These are phyloP conservation scores for Callinectes sapidus DNA, from an alignment of 2,888 invertebrate species.

Conservation along the genomic window DNA sequence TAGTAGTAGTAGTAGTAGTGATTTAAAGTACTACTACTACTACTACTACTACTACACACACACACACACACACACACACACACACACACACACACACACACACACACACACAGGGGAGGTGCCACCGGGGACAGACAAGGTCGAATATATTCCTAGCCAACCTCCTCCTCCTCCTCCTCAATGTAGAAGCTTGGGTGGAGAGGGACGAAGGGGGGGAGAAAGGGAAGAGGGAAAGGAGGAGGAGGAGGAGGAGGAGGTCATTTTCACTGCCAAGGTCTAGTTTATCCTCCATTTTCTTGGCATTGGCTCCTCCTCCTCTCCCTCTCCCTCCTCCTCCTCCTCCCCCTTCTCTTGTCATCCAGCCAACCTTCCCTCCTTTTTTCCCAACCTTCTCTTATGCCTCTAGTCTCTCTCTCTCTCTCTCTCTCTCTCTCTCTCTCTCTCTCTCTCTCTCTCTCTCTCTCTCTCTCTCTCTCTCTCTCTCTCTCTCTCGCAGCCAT, in stretches of 20 bases:
- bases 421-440: conserved; percentile 25
- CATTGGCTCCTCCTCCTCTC: not conserved
- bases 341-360: not conserved
- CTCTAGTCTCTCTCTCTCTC: conserved; percentile 41
- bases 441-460: conserved; percentile 25
- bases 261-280: conserved; percentile 18
- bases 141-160: conserved; percentile 4
- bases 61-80: not conserved
- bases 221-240: not conserved
- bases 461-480: not conserved
- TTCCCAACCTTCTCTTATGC: not conserved
- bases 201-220: not conserved
- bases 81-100: not conserved
- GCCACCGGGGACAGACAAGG: not conserved
- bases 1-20: not conserved
- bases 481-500: too few relatives aligned
- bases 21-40: not conserved
- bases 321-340: not conserved
- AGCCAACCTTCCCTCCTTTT: not conserved
- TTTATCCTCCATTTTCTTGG: not conserved
- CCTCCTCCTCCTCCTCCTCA: conserved; percentile 23
- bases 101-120: not conserved
- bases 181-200: too few relatives aligned
- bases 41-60: not conserved
- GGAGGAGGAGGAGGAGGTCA: conserved; percentile 28